These are phyloP conservation scores for Salvelinus sp. DNA, from an alignment of 2,113 vertebrate genomes.

Conservation along the genomic window DNA sequence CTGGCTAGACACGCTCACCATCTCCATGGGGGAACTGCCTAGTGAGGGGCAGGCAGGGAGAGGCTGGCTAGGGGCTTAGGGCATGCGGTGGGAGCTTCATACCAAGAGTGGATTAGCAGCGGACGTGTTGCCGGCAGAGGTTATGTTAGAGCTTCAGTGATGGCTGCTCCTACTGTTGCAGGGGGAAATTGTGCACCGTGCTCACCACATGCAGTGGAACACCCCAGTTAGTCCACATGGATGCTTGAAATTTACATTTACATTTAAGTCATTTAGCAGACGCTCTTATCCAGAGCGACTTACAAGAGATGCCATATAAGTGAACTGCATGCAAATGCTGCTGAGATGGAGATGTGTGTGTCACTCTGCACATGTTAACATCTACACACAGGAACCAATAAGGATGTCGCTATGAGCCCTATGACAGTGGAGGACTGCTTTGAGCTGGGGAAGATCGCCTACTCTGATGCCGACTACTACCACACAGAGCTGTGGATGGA, in stretches of 20 bases:
- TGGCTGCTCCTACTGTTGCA: too few relatives aligned
- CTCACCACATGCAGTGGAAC: too few relatives aligned
- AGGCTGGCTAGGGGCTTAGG: neutral
- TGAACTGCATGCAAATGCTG: neutral
- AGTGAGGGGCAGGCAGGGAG: slow-evolving; percentile 71
- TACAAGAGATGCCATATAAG: neutral
- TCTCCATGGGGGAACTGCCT: slow-evolving; percentile 87
- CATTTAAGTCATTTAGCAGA: too few relatives aligned
- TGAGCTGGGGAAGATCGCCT: slow-evolving; percentile 90
- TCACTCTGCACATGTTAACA: neutral
- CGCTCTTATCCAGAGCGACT: too few relatives aligned
- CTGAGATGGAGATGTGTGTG: neutral
- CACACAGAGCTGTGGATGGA: slow-evolving; percentile 95
- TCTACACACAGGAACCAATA: slow-evolving; percentile 40
- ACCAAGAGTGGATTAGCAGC: too few relatives aligned
- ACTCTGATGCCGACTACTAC: slow-evolving; percentile 90
- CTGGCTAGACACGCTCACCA: slow-evolving; percentile 84
- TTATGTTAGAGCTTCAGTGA: too few relatives aligned
- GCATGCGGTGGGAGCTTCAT: neutral
- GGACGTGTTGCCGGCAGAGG: too few relatives aligned
- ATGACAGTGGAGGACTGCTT: slow-evolving; percentile 90
- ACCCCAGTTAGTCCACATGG: too few relatives aligned
- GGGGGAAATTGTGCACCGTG: too few relatives aligned
- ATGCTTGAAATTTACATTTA: too few relatives aligned
- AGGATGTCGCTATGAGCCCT: slow-evolving; percentile 71